A percentile compares a stretch with the other conserved stretches of the same genome.
Evolutionary conservation across 1,140 invertebrate species (phyloP).

Genomic region (Drosophila sturtevanti): DNA sequence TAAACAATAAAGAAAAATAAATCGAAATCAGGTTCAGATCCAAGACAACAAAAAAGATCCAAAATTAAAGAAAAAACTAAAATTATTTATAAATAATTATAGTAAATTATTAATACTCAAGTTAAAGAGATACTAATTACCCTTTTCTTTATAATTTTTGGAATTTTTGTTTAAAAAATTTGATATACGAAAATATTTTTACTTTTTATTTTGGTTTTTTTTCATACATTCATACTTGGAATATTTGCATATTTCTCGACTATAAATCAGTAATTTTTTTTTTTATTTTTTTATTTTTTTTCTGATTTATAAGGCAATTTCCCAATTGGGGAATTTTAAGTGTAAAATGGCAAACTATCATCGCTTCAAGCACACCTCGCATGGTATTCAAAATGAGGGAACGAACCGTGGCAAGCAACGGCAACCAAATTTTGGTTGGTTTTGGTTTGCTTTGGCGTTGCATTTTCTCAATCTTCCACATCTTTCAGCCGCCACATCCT

Average conservation of each 20-base stretch:
- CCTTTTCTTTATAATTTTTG: no score
- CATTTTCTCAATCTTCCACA: slow-evolving; percentile 35
- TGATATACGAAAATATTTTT: no score
- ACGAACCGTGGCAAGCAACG: neutral
- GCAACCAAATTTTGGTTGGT: neutral
- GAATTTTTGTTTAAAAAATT: no score
- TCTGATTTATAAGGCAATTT: slow-evolving; percentile 33
- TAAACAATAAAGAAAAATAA: no score
- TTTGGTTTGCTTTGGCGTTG: slow-evolving; percentile 13
- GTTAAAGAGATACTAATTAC: no score
- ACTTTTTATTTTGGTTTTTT: no score
- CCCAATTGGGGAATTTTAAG: slow-evolving; percentile 36
- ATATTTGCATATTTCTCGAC: neutral
- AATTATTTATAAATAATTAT: no score
- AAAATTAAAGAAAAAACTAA: no score
- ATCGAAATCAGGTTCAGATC: no score
- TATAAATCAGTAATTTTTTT: slow-evolving; percentile 5
- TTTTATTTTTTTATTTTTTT: neutral
- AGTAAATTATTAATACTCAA: no score
- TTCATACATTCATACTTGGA: neutral
- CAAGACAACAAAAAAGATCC: no score
- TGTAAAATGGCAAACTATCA: slow-evolving; percentile 41
- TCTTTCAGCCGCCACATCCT: slow-evolving; percentile 39
- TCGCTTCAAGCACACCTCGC: slow-evolving; percentile 53
- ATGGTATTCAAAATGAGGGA: neutral